Evolutionary conservation across 2,888 invertebrate genomes (phyloP).

Genomic region (Nomada fucata): DNA sequence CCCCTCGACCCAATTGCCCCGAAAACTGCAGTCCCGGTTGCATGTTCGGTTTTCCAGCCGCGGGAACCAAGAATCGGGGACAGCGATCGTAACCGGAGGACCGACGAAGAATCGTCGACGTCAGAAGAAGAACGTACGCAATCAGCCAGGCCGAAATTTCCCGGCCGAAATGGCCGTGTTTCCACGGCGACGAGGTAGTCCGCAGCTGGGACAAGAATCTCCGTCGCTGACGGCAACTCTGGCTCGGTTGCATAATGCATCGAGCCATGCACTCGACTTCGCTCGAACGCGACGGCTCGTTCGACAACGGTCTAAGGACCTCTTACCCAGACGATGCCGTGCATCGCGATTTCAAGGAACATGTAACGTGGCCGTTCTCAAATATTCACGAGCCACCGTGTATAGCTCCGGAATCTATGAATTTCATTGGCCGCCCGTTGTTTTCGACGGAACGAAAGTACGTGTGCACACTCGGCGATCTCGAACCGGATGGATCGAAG

Average conservation of each 20-base stretch:
- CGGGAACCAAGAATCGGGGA: too few relatives aligned
- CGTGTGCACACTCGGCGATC: background rate
- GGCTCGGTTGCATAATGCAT: constrained; percentile 61
- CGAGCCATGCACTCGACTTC: constrained; percentile 55
- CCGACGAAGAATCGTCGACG: constrained; percentile 23
- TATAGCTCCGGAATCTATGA: constrained; percentile 39
- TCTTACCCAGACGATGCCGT: constrained; percentile 38
- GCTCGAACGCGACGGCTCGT: constrained; percentile 49
- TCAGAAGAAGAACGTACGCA: background rate
- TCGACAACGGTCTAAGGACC: constrained; percentile 61
- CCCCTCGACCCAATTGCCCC: too few relatives aligned
- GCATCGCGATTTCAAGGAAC: constrained; percentile 50
- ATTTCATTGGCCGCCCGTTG: constrained; percentile 26
- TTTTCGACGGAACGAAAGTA: constrained; percentile 11
- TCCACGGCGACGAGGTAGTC: constrained; percentile 3
- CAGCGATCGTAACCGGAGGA: background rate
- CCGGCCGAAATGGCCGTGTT: constrained; percentile 10
- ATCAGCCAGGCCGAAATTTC: constrained; percentile 20
- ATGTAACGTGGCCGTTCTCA: constrained; percentile 49
- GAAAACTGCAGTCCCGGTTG: too few relatives aligned
- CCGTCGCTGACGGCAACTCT: constrained; percentile 32
- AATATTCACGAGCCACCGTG: constrained; percentile 47
- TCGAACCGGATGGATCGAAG: background rate
- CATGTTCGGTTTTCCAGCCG: too few relatives aligned
- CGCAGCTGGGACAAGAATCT: constrained; percentile 37